Base-by-base conservation (phyloP, 2,888 invertebrate species). In the Oxyteleia sp. region DNA sequence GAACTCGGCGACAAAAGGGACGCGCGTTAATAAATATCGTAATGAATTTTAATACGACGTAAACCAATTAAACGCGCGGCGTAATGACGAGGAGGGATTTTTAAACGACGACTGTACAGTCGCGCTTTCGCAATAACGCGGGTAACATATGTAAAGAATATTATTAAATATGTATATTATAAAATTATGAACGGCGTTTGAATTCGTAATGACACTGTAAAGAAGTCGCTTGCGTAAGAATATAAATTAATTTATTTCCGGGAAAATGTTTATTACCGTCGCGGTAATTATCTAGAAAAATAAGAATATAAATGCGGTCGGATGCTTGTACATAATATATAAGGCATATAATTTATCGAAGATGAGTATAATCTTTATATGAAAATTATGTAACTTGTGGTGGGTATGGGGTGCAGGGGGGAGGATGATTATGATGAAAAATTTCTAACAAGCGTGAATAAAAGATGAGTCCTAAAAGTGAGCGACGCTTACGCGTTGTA, bases 231-330 rank as follows among this genome's bases (percentile, higher is more conserved):
- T 26, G 72, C 29, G 23, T 38, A 49, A 41, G 75, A 66, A 59
- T 59, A 51, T 76, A 68, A 66, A 76, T 59, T 76, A 57, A 64
- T 76, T 76, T 43, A 76, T 59, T 57, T 63, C 49, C 63, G 32
- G 32, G 63, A 45, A 53, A 49, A 59, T 63, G 61, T 72, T 38
- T 57, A 61, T 61, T 63, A 72, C 61, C 41, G 35, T 61, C 51
- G 26, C 51, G 23, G 35, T 41, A 43, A 61, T 57, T 43, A 13
- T 72, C 15, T 41, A 32, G n/a, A n/a, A n/a, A n/a, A n/a, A 61
- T 57, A 59, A 38, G 23, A 23, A 5, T 23, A n/a, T n/a, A n/a
- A n/a, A n/a, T n/a, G n/a, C n/a, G n/a, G n/a, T n/a, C n/a, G n/a
- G n/a, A n/a, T n/a, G n/a, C n/a, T n/a, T n/a, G n/a, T n/a, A n/a